Conservation (phyloP, 1,140 invertebrate species). For the Gyrodactylus bullatarudis region DNA sequence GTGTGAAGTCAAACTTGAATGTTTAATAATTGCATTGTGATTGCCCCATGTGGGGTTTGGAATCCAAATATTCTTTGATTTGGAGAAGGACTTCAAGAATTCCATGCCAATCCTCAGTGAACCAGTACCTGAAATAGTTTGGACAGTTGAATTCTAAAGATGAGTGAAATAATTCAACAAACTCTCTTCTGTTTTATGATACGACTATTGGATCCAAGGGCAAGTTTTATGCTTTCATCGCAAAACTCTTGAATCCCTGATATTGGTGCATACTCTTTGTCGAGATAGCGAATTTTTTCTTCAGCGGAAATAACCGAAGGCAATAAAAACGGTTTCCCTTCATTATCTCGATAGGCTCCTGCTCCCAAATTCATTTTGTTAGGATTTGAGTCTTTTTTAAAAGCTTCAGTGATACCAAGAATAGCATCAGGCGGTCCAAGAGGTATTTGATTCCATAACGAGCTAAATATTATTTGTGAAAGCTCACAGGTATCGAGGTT, state of each 20-base stretch:
- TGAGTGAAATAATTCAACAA: too few relatives aligned
- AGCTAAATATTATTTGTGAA: neutral
- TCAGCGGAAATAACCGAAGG: constrained; percentile 75
- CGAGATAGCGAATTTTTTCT: neutral
- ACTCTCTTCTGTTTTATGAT: neutral
- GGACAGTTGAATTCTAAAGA: too few relatives aligned
- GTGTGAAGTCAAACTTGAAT: constrained; percentile 25
- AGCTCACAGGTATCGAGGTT: neutral
- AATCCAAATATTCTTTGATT: constrained; percentile 48
- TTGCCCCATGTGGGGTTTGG: constrained; percentile 77
- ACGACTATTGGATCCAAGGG: constrained; percentile 34
- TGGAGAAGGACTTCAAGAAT: constrained; percentile 29
- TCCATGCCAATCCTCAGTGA: constrained; percentile 59
- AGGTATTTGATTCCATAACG: neutral
- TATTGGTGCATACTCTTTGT: constrained; percentile 57
- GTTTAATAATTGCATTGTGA: constrained; percentile 10
- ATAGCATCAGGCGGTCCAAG: neutral
- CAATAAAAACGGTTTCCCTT: constrained; percentile 74
- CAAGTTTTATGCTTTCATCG: constrained; percentile 38
- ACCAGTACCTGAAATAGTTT: constrained; percentile 78
- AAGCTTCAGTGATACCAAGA: constrained; percentile 1
- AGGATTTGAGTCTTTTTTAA: neutral
- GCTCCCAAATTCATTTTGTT: neutral
- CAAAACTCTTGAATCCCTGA: constrained; percentile 31
- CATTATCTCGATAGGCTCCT: constrained; percentile 50